Conservation (phyloP, 1,140 invertebrate genomes). For the Drosophila truncata region DNA sequence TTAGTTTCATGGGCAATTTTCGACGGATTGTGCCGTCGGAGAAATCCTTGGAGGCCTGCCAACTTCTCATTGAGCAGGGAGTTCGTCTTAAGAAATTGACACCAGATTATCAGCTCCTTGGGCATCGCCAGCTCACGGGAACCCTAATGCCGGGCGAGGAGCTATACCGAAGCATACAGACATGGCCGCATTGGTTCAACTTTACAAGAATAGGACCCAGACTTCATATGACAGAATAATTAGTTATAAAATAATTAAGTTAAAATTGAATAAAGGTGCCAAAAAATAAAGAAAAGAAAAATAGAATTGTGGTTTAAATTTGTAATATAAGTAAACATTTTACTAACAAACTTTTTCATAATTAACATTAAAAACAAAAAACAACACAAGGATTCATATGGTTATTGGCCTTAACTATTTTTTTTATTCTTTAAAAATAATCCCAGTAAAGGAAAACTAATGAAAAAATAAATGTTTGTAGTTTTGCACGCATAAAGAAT, state of each 20-base stretch:
- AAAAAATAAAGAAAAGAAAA: background rate
- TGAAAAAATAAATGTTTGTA: background rate
- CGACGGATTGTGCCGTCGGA: constrained; percentile 86
- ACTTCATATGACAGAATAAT: constrained; percentile 22
- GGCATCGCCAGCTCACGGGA: constrained; percentile 87
- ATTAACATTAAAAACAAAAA: background rate
- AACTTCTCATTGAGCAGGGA: constrained; percentile 88
- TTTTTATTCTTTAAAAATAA: background rate
- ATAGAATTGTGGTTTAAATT: background rate
- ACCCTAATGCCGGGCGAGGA: constrained; percentile 88
- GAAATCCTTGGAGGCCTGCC: constrained; percentile 87
- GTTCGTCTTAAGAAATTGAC: constrained; percentile 86
- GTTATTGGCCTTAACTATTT: background rate
- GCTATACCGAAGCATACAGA: constrained; percentile 87
- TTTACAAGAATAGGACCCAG: constrained; percentile 9
- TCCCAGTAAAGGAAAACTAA: too few species aligned
- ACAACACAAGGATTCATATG: background rate
- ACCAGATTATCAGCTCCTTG: constrained; percentile 88
- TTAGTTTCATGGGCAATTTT: constrained; percentile 90
- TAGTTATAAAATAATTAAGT: background rate
- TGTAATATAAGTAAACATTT: background rate
- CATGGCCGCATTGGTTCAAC: constrained; percentile 87
- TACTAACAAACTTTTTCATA: background rate
- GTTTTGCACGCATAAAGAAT: background rate
- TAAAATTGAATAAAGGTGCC: constrained; percentile 32